Conservation (phyloP, 2,888 invertebrate genomes). For the Apomyelois bistriatella region DNA sequence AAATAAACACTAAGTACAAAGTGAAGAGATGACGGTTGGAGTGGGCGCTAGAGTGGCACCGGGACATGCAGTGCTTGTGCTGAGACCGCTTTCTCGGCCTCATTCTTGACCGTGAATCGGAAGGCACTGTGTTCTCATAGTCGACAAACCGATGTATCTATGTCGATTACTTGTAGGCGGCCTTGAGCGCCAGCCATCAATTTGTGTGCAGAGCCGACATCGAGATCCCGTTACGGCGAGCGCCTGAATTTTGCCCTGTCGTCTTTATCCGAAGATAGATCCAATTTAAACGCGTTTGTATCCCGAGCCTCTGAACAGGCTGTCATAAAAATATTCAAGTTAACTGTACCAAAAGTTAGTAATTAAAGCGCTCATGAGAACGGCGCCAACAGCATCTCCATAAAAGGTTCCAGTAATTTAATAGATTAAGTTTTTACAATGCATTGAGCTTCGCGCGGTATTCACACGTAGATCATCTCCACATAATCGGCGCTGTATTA, state of each 20-base stretch:
- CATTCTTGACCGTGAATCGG: constrained; percentile 64
- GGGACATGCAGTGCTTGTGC: constrained; percentile 31
- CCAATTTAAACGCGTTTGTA: not conserved
- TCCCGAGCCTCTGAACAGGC: not conserved
- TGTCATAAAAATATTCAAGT: too few species aligned
- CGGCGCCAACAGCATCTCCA: not conserved
- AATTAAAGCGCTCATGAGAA: constrained; percentile 8
- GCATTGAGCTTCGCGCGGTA: constrained; percentile 18
- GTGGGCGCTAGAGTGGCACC: constrained; percentile 25
- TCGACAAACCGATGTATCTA: constrained; percentile 75
- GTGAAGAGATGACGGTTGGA: constrained; percentile 24
- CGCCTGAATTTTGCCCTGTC: constrained; percentile 62
- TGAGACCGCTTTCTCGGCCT: constrained; percentile 68
- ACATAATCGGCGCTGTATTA: constrained; percentile 8
- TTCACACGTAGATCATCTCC: constrained; percentile 30
- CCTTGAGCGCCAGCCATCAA: constrained; percentile 75
- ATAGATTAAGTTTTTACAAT: constrained; percentile 19
- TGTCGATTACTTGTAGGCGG: constrained; percentile 77
- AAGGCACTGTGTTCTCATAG: constrained; percentile 70
- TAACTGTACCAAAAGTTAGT: not conserved
- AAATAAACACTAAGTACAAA: constrained; percentile 36
- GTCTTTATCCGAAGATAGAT: constrained; percentile 44
- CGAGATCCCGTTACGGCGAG: constrained; percentile 66
- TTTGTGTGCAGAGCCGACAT: constrained; percentile 73
- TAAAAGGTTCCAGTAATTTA: constrained; percentile 18